Evolutionary conservation across 2,888 invertebrate genomes (phyloP), one percentile per base, ranked within the genome.

Genomic region (Sisyra nigra): DNA sequence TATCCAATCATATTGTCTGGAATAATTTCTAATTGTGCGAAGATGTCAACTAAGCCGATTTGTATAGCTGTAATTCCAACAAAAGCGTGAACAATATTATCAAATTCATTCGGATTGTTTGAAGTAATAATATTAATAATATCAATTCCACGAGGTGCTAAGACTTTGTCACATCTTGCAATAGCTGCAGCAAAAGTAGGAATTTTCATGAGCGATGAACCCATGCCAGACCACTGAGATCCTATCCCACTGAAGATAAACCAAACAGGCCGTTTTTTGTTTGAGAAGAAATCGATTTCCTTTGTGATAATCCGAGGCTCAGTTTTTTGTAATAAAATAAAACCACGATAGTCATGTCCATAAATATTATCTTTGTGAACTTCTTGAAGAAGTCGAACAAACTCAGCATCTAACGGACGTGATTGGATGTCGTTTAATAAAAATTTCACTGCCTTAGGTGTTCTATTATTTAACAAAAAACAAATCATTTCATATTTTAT

Each of bases 161-260:
- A 58, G 2, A 71, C 67, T 50, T 68, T 65, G 53, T 77, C 74
- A 47, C 76, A 76, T 50, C 69, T 71, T 14, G 9, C 6, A 15
- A 86, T 74, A 1, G 81, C 72, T 15, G 69, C 60, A 4, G 71
- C 71, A 59, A 84, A 84, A 11, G 72, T 59, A 11, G 77, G 76
- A 11, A 85, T 57, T 46, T 63, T 58, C 71, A 86, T 70, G 48
- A 86, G 61, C 38, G 72, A 69, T 13, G 67, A 63, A 1, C 75
- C 79, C 83, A 77, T 77, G 37, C 74, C 74, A 42, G 67, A 59
- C 80, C 80, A 82, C 57, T 82, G 81, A 14, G 74, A 72, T 5
- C 81, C 82, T 80, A 83, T 82, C 30, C 82, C 82, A 46, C 80
- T 74, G 62, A 76, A 80, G 14, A 80, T 67, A 55, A 72, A 80